Conservation (phyloP, 2,113 vertebrate species). For the Bubo blakistoni region DNA sequence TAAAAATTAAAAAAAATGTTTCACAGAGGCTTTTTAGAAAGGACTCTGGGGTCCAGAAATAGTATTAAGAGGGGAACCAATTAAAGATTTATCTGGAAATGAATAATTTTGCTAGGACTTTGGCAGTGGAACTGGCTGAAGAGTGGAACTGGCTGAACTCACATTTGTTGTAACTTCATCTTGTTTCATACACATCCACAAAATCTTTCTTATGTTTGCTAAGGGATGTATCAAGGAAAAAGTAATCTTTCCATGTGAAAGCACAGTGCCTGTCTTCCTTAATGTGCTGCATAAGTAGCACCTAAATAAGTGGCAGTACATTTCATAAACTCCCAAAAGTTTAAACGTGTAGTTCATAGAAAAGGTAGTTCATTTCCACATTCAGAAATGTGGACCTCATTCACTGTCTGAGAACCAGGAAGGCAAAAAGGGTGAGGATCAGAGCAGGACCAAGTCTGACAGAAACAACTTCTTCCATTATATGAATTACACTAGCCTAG, state of each 20-base stretch:
- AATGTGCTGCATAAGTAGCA: not conserved
- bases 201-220: not conserved
- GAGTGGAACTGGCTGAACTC: constrained; percentile 20
- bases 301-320: not conserved
- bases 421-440: not conserved
- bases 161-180: not conserved
- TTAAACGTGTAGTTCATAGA: not conserved
- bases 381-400: not conserved
- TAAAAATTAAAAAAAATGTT: constrained; percentile 74
- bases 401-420: not conserved
- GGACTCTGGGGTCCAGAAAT: constrained; percentile 56
- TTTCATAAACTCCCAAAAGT: not conserved
- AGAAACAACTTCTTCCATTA: not conserved
- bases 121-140: constrained; percentile 8
- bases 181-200: not conserved
- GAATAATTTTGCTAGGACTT: constrained; percentile 38
- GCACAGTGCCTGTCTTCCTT: not conserved
- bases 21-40: constrained; percentile 63
- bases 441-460: not conserved
- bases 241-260: not conserved
- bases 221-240: not conserved
- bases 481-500: not conserved
- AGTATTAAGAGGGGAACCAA: constrained; percentile 55
- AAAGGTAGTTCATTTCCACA: not conserved
- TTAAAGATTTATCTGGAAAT: constrained; percentile 58